These are phyloP conservation scores for Noctuana brunneofusca DNA, from an alignment of 2,888 invertebrate genomes.

Conservation along the genomic window DNA sequence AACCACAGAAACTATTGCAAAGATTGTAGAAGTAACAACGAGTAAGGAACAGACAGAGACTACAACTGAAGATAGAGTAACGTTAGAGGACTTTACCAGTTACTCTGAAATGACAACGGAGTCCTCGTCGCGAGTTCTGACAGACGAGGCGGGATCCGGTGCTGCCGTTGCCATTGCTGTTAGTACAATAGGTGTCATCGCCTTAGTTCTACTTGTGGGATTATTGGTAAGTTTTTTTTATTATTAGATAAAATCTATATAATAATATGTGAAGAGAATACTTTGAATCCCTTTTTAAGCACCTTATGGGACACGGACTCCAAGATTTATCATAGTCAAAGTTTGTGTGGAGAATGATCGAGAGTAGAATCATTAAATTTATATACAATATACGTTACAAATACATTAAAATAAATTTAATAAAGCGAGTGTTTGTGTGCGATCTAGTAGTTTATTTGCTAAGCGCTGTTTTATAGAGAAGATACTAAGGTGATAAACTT, in stretches of 20 bases:
- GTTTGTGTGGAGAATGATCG: no score
- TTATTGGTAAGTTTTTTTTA: conserved; percentile 84
- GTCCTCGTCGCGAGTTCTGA: conserved; percentile 54
- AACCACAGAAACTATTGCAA: conserved; percentile 48
- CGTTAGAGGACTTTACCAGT: conserved; percentile 57
- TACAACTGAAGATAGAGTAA: conserved; percentile 55
- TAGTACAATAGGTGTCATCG: conserved; percentile 90
- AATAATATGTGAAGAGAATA: no score
- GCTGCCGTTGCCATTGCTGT: conserved; percentile 92
- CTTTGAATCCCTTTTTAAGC: no score
- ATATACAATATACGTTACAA: no score
- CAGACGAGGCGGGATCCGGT: conserved; percentile 81
- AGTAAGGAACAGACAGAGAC: conserved; percentile 47
- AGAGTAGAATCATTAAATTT: no score
- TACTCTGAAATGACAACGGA: conserved; percentile 65
- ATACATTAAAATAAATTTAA: no score
- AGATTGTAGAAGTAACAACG: conserved; percentile 49
- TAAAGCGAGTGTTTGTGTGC: no score
- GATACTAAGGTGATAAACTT: no score
- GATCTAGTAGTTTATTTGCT: no score
- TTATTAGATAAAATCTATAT: not conserved
- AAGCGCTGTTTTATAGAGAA: no score
- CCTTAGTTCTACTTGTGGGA: conserved; percentile 89
- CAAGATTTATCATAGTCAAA: no score
- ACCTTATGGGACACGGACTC: no score